A percentile compares a stretch with the other conserved stretches of the same genome.
These are phyloP conservation scores for Allygus modestus DNA, from an alignment of 2,888 invertebrate species.

Conservation along the genomic window DNA sequence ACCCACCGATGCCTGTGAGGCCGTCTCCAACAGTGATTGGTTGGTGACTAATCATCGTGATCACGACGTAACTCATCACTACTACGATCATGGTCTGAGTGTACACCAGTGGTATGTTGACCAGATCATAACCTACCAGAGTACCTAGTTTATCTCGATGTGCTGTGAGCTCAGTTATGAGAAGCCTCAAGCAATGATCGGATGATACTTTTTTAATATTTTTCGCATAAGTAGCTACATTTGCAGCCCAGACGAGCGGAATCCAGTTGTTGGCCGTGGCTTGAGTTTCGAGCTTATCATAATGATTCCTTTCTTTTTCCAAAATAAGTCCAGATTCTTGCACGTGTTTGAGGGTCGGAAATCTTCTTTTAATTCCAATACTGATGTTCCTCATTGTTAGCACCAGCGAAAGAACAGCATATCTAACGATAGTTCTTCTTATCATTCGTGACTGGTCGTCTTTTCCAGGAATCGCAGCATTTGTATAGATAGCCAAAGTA, in stretches of 20 bases:
- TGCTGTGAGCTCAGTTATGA: slow-evolving; percentile 37
- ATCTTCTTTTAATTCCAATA: slow-evolving; percentile 19
- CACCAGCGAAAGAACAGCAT: slow-evolving; percentile 44
- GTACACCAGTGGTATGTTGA: slow-evolving; percentile 41
- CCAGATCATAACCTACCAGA: slow-evolving; percentile 43
- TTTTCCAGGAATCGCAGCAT: slow-evolving; percentile 33
- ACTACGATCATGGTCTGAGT: slow-evolving; percentile 48
- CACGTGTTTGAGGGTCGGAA: slow-evolving; percentile 33
- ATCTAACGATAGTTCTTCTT: slow-evolving; percentile 34
- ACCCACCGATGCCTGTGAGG: background rate
- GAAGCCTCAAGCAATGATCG: slow-evolving; percentile 32
- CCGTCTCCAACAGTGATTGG: background rate
- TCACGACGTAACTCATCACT: slow-evolving; percentile 28
- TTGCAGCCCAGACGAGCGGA: slow-evolving; percentile 42
- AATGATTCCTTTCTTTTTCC: slow-evolving; percentile 39
- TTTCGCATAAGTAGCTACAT: slow-evolving; percentile 33
- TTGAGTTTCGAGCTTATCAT: slow-evolving; percentile 29
- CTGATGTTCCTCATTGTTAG: slow-evolving; percentile 41
- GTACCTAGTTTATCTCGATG: slow-evolving; percentile 44
- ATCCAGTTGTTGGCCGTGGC: slow-evolving; percentile 44
- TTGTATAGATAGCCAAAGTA: slow-evolving; percentile 27
- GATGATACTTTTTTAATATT: slow-evolving; percentile 29
- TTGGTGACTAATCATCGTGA: slow-evolving; percentile 27
- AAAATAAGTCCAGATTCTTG: slow-evolving; percentile 41
- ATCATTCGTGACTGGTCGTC: slow-evolving; percentile 41